phyloP scores from a whole-genome alignment of 2,888 invertebrate species.

The Andrena trimmerana region DNA sequence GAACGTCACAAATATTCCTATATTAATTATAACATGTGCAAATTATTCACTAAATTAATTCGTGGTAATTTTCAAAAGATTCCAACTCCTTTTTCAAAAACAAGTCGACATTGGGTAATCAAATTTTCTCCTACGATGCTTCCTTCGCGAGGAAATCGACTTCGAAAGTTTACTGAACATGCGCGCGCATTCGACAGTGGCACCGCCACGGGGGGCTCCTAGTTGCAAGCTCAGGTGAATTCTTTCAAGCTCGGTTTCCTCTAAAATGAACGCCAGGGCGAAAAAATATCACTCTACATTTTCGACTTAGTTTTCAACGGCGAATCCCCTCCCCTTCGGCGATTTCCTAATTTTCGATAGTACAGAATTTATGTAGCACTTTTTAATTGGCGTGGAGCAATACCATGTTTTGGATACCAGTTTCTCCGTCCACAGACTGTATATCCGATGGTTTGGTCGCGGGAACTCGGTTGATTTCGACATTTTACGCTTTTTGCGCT shows the following conservation, averaged over 20 bases:
- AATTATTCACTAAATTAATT: too few relatives aligned
- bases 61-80: too few relatives aligned
- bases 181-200: too few relatives aligned
- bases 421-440: constrained; percentile 1
- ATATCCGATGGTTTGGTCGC: background rate
- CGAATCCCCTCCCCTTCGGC: background rate
- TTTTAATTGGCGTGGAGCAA: background rate
- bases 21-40: background rate
- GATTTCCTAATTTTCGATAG: constrained; percentile 23
- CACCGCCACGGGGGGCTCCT: too few relatives aligned
- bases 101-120: too few relatives aligned
- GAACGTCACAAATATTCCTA: background rate
- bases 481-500: constrained; percentile 46
- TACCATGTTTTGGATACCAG: background rate
- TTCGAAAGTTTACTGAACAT: too few relatives aligned
- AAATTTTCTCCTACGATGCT: too few relatives aligned
- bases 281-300: background rate
- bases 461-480: constrained; percentile 10
- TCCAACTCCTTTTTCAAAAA: too few relatives aligned
- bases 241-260: background rate
- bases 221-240: background rate
- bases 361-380: background rate
- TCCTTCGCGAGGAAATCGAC: too few relatives aligned
- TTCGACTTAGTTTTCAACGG: background rate
- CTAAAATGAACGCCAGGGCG: background rate